Base-by-base conservation (phyloP, 2,888 invertebrate genomes). In the Lasioglossum oenotherae region DNA sequence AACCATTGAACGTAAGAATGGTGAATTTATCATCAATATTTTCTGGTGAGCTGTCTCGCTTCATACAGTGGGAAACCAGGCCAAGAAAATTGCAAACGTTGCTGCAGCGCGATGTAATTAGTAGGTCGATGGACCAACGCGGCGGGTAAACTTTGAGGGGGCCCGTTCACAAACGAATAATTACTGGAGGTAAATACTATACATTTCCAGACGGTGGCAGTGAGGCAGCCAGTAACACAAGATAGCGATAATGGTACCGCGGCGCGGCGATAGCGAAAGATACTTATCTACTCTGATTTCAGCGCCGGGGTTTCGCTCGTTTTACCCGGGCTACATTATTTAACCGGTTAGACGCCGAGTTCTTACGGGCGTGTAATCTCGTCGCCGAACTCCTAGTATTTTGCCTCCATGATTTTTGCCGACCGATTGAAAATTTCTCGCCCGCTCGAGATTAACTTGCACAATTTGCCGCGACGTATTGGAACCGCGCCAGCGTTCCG, bases 141-240 rank as follows among this genome's bases (percentile, higher is more conserved):
- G 69, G 73, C 57, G 49, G 35, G 73, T 60, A 46, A 76, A 73
- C 44, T 81, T 84, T 80, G 80, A 79, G 86, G 91, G 91, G 89
- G 53, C 53, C 90, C 90, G 90, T 89, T 84, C 83, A 83, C 57
- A 84, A 84, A 82, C 86, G 89, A 87, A 92, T 93, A 93, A 94
- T 94, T 93, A 93, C 91, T 86, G 83, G 82, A 90, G 86, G 92
- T 92, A 93, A 93, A 93, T 91, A 92, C 92, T 90, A 89, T 91
- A 91, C 91, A 92, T 92, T 94, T 92, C 89, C 92, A 91, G 87
- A 89, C 87, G 76, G 44, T 74, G 80, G 69, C 80, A 67, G 64
- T 67, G 64, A 23, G 71, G 46, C 57, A 67, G 57, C 16, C 35
- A 35, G 41, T 46, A 74, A 64, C 64, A 64, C 60, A 27, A 31